Evolutionary conservation across 2,797 vertebrate genomes (phyloP).

Genomic region (Megalops cyprinoides): DNA sequence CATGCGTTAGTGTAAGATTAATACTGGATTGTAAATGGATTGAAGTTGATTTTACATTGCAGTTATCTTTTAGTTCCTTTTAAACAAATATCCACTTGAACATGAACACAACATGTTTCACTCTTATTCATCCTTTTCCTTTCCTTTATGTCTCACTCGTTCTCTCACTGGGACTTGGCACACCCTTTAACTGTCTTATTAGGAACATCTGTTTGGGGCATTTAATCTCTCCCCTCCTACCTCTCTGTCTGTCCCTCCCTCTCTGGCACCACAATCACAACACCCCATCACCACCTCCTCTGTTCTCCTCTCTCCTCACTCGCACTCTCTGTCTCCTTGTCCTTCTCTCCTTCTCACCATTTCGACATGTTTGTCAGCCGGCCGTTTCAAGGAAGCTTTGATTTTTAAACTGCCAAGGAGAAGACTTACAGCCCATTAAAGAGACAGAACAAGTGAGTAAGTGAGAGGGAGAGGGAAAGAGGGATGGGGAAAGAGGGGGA

Average conservation of each 20-base stretch:
- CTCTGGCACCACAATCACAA: neutral
- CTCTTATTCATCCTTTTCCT: neutral
- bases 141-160: neutral
- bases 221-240: conserved; percentile 9
- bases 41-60: neutral
- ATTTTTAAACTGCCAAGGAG: neutral
- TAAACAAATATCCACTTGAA: neutral
- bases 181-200: neutral
- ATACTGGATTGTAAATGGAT: neutral
- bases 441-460: neutral
- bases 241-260: neutral
- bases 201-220: neutral
- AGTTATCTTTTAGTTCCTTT: neutral
- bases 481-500: neutral
- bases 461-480: neutral
- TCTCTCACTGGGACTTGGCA: neutral
- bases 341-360: neutral
- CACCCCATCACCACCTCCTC: neutral
- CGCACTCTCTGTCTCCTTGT: neutral
- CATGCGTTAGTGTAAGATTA: too few relatives aligned
- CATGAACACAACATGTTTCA: neutral
- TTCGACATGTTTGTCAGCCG: neutral
- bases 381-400: neutral
- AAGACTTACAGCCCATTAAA: neutral
- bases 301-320: neutral